These are phyloP conservation scores for Chionis minor DNA, from an alignment of 2,113 vertebrate genomes.

Conservation along the genomic window DNA sequence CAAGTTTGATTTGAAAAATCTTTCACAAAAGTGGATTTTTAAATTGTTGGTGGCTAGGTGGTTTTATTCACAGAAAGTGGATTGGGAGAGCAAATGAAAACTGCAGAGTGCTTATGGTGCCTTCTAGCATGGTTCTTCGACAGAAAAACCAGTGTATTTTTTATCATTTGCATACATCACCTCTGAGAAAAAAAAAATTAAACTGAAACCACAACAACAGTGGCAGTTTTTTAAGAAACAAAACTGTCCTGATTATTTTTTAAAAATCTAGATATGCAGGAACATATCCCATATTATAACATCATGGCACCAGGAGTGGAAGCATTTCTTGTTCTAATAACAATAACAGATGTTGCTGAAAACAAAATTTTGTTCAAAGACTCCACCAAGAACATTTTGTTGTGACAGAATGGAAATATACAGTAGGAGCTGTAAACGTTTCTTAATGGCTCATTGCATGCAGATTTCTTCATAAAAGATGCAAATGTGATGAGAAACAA, in stretches of 20 bases:
- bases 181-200: not conserved
- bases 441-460: not conserved
- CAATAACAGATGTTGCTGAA: not conserved
- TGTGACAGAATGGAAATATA: not conserved
- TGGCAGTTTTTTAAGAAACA: not conserved
- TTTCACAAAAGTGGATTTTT: not conserved
- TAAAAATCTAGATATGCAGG: not conserved
- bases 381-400: not conserved
- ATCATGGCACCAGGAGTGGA: not conserved
- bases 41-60: not conserved
- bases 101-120: not conserved
- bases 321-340: not conserved
- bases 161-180: not conserved
- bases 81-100: not conserved
- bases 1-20: not conserved
- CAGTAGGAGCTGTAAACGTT: not conserved
- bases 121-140: not conserved
- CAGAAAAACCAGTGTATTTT: not conserved
- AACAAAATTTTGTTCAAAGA: not conserved
- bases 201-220: not conserved
- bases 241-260: not conserved
- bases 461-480: not conserved
- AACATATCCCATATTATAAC: not conserved
- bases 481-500: not conserved
- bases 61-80: not conserved